phyloP scores from a whole-genome alignment of 2,113 vertebrate genomes.

The Tachysurus vachellii region DNA sequence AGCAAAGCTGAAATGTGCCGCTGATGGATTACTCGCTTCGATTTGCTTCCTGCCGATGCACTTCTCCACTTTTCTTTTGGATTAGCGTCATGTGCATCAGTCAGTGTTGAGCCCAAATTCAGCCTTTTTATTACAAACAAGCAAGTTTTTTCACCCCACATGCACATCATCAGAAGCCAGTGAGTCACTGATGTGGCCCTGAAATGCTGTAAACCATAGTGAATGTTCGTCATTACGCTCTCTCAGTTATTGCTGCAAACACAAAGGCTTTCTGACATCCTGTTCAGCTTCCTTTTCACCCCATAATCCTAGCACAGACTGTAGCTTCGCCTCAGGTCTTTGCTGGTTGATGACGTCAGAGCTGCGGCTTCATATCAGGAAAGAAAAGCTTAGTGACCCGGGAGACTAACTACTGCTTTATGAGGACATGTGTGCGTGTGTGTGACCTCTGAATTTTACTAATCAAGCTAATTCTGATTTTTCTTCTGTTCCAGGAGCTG shows the following conservation, averaged over 20 bases:
- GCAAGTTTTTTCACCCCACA: not conserved
- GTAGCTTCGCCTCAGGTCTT: not conserved
- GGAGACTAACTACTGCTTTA: too few relatives aligned
- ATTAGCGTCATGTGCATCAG: conserved; percentile 22
- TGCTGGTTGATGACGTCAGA: not conserved
- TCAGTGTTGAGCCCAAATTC: conserved; percentile 1
- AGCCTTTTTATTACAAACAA: not conserved
- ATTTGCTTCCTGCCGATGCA: not conserved
- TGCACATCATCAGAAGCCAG: not conserved
- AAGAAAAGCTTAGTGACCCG: not conserved
- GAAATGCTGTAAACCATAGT: too few relatives aligned
- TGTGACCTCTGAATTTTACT: not conserved
- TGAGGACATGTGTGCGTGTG: not conserved
- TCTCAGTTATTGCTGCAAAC: not conserved
- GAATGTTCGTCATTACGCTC: not conserved
- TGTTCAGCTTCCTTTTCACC: not conserved
- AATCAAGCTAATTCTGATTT: not conserved
- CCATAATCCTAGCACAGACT: not conserved
- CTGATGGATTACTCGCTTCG: conserved; percentile 46
- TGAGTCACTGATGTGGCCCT: not conserved
- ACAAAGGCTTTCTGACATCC: too few relatives aligned
- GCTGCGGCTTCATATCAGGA: not conserved
- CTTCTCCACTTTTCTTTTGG: conserved; percentile 12
- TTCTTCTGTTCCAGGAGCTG: conserved; percentile 79
- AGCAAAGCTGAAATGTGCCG: conserved; percentile 35